Base-by-base conservation (phyloP, 2,888 invertebrate genomes). In the Plagiodera versicolora region DNA sequence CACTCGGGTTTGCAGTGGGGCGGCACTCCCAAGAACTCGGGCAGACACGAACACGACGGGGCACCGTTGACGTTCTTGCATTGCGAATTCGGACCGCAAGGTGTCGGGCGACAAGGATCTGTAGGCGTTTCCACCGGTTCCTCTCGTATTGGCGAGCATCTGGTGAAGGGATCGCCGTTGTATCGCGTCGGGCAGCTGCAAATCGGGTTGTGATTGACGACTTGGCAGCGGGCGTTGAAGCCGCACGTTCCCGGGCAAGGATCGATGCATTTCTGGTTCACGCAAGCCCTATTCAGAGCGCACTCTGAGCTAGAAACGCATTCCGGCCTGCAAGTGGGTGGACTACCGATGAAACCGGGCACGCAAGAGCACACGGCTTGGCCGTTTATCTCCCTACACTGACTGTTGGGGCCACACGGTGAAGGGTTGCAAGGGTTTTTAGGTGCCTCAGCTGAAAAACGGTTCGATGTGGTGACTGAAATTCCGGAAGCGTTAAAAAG, bases 221-320 rank as follows among this genome's bases (percentile, higher is more conserved):
- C 89, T 72, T 86, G 85, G 71, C 91, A 92, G 51, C 85, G 74
- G 0, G 91, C 89, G 73, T 86, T 86, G 48, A 86, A 80, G 14
- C 90, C 91, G 74, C 91, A 92, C 10, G 89, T 87, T 30, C 90
- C 89, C 2, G 87, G 87, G 66, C 90, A 91, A n/a, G 91, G 90
- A 76, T 91, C 88, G 73, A 85, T 84, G 74, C 90, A 91, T 81
- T 88, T 89, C 74, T 86, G 85, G 72, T 88, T 89, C 58, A 88
- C 86, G 72, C 91, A 91, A 11, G 90, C 89, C 74, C 85, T 82
- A 69, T 86, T 85, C 60, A 85, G 83, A 10, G 86, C 74, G 77
- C 91, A 91, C 73, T 90, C 90, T 1, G 86, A 83, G 71, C 88
- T 89, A 60, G 86, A 85, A 48, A 87, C 84, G 74, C 90, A 90